Percentiles rank a stretch among this genome's conserved stretches.
Evolutionary conservation across 2,888 invertebrate species (phyloP).

Genomic region (Deroplatys truncata): DNA sequence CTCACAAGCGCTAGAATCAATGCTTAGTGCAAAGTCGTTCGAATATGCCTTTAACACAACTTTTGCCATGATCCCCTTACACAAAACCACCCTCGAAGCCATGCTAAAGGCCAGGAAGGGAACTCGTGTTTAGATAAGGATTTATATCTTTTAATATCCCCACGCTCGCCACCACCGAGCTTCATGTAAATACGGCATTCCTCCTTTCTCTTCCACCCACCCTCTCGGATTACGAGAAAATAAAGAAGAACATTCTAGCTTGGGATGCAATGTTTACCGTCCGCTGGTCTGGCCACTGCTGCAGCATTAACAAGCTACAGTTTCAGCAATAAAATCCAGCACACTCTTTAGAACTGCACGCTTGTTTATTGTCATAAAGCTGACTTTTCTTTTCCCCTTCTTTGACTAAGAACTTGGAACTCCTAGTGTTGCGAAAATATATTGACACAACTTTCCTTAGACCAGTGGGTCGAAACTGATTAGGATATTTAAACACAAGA

Average conservation of each 20-base stretch:
- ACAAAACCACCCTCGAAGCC: background rate
- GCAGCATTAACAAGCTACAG: background rate
- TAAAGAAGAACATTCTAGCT: background rate
- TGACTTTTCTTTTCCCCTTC: background rate
- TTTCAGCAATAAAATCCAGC: background rate
- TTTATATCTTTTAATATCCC: slow-evolving; percentile 32
- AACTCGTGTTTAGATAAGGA: slow-evolving; percentile 30
- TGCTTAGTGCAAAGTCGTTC: background rate
- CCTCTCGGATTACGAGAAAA: slow-evolving; percentile 10
- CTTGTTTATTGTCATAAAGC: background rate
- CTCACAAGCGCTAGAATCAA: background rate
- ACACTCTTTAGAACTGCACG: background rate
- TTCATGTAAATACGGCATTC: slow-evolving; percentile 25
- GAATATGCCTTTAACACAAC: background rate
- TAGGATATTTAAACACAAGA: too few species aligned
- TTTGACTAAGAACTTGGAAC: too few species aligned
- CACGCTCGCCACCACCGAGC: slow-evolving; percentile 11
- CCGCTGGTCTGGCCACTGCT: background rate
- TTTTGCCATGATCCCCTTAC: background rate
- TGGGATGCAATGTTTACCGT: background rate
- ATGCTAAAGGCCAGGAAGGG: background rate
- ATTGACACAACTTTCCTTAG: too few species aligned
- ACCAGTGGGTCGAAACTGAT: too few species aligned
- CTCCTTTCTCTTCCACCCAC: background rate
- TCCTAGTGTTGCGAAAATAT: too few species aligned